Evolutionary conservation across 2,888 invertebrate genomes (phyloP), one percentile per base, ranked within the genome.

Genomic region (Automeris io): DNA sequence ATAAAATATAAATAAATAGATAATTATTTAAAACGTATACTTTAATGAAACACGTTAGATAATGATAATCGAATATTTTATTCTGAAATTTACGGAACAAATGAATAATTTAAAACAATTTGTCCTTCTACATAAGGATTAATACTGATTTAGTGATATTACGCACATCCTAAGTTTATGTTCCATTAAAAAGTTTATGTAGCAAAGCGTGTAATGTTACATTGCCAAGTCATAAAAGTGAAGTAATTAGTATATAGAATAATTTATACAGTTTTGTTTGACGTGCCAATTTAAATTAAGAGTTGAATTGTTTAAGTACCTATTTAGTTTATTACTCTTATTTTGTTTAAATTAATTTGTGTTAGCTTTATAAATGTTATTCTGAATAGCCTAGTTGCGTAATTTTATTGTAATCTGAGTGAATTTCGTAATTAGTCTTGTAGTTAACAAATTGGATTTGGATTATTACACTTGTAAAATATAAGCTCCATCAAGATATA

Each of bases 71-170:
- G n/a, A n/a, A n/a, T n/a, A n/a, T n/a, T n/a, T n/a, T n/a, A n/a
- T n/a, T n/a, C n/a, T n/a, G n/a, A n/a, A n/a, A n/a, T n/a, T n/a
- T n/a, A n/a, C 13, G 12, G 12, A 16, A 29, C 18, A 12, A 19
- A 16, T 16, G 13, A 19, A 26, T 19, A 16, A 29, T 29, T 29
- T 9, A 13, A n/a, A 16, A 19, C 21, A 24, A 33, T 33, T 22
- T 22, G 22, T 22, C 12, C 19, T 21, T 25, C 16, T 9, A 25
- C 6, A 11, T n/a, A 21, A 23, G 11, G 37, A 38, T 41, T 38
- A 41, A 41, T 19, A 12, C 33, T 21, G 37, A 38, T 38, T 35
- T 32, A 41, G 29, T 24, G 26, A 22, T 35, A 35, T 37, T 41
- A 33, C 25, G 6, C 3, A 18, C 18, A 19, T 24, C 23, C 13